phyloP scores from a whole-genome alignment of 2,888 invertebrate genomes.

The Aethes cnicana region DNA sequence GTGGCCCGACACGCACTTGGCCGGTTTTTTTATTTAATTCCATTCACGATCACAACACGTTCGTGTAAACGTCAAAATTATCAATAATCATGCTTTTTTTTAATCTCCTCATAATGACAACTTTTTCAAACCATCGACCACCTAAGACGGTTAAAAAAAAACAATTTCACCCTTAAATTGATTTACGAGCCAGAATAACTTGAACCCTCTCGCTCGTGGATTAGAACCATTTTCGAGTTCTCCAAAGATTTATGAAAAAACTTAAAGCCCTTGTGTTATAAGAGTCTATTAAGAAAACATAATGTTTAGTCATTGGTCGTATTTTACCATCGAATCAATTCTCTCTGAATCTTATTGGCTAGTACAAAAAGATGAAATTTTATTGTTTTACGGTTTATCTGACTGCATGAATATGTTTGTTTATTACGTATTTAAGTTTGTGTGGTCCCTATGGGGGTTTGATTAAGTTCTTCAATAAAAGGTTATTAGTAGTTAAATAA shows the following conservation, averaged over 20 bases:
- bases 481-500: conserved; percentile 22
- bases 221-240: background rate
- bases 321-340: background rate
- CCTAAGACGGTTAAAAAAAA: conserved; percentile 15
- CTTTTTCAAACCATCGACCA: conserved; percentile 24
- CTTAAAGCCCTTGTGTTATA: background rate
- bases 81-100: conserved; percentile 15
- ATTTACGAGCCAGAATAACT: background rate
- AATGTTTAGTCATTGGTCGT: conserved; percentile 11
- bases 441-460: conserved; percentile 24
- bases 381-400: background rate
- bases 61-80: conserved; percentile 11
- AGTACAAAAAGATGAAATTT: background rate
- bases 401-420: background rate
- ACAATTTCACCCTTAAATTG: background rate
- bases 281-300: conserved; percentile 25
- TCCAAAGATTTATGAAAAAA: background rate
- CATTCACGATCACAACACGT: conserved; percentile 5
- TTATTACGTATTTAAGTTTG: background rate
- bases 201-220: background rate
- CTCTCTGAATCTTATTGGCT: background rate
- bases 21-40: no score
- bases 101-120: conserved; percentile 17
- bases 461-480: conserved; percentile 24
- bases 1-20: no score